A percentile compares a stretch with the other conserved stretches of the same genome.
phyloP scores from a whole-genome alignment of 2,888 invertebrate species.

The Halocaridina rubra region DNA sequence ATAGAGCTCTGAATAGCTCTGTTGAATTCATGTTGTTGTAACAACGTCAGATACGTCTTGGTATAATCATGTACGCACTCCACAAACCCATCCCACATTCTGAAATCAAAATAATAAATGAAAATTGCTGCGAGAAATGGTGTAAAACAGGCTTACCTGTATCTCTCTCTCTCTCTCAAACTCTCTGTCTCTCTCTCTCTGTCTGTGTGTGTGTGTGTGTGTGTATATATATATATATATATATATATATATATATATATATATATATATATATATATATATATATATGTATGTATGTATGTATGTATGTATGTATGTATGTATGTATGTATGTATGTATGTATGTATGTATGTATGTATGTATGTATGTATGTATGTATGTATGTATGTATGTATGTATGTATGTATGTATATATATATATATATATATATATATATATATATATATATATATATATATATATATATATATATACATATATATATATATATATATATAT shows the following conservation, averaged over 20 bases:
- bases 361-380: background rate
- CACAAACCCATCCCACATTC: constrained; percentile 75
- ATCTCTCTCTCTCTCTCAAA: background rate
- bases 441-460: background rate
- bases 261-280: constrained; percentile 18
- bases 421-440: background rate
- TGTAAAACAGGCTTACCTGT: no score
- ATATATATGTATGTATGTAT: constrained; percentile 6
- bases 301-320: background rate
- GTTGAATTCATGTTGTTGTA: constrained; percentile 73
- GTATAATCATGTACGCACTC: constrained; percentile 74
- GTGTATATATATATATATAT: background rate
- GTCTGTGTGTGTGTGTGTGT: background rate
- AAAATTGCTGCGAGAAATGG: no score
- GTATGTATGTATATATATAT: background rate
- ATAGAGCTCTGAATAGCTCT: constrained; percentile 71
- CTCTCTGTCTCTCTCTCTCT: background rate
- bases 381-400: background rate
- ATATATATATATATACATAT: background rate
- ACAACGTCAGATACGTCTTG: constrained; percentile 74
- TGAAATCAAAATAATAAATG: constrained; percentile 65
- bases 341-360: background rate
- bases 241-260: constrained; percentile 19
- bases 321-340: background rate
- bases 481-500: background rate